Evolutionary conservation across 1,140 invertebrate genomes (phyloP).

Genomic region (Sminthurinus signatus): DNA sequence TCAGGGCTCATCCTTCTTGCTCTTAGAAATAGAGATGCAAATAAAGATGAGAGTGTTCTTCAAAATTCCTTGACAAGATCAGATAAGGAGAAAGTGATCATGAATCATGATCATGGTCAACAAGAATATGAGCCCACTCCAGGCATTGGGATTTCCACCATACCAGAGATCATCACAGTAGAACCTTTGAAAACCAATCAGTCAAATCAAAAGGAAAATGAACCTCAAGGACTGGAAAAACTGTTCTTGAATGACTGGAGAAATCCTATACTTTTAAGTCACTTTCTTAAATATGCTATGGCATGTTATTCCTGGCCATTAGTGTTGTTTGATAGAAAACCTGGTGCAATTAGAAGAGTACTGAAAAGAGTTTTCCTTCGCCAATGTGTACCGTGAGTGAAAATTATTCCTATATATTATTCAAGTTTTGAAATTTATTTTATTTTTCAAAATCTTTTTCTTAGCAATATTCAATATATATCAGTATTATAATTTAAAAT

Average conservation of each 20-base stretch:
- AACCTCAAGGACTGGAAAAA: neutral
- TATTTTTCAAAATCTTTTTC: too few relatives aligned
- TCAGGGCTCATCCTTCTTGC: conserved; percentile 70
- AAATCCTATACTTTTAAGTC: conserved; percentile 49
- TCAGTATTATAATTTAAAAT: too few relatives aligned
- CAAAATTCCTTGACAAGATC: neutral
- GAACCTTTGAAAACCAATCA: too few relatives aligned
- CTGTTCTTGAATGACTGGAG: neutral
- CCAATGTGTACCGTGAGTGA: conserved; percentile 63
- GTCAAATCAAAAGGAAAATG: too few relatives aligned
- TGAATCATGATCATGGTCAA: too few relatives aligned
- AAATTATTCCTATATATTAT: too few relatives aligned
- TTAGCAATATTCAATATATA: too few relatives aligned
- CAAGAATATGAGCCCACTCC: too few relatives aligned
- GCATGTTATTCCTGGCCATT: conserved; percentile 84
- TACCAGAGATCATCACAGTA: too few relatives aligned
- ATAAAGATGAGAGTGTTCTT: neutral
- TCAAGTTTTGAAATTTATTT: too few relatives aligned
- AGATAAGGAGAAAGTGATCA: neutral
- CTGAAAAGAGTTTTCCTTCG: conserved; percentile 63
- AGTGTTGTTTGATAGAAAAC: conserved; percentile 67
- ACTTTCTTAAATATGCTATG: conserved; percentile 71
- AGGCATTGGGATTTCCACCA: neutral
- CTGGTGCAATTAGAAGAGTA: conserved; percentile 63
- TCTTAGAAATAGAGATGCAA: conserved; percentile 14